Conservation (phyloP, 2,797 vertebrate genomes). For the Malurus splendens region DNA sequence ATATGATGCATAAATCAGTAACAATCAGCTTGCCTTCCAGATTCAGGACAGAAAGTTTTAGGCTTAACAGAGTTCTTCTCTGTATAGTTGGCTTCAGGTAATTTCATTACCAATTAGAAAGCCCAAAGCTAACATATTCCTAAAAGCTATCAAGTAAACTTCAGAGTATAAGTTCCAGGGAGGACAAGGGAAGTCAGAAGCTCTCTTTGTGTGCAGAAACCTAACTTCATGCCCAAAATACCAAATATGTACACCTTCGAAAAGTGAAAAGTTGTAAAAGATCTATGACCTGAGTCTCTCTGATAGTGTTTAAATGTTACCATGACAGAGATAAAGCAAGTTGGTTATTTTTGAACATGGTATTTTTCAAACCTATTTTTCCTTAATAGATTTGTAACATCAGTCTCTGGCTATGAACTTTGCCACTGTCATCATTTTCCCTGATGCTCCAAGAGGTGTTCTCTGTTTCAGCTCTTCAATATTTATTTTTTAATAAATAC, state of each 20-base stretch:
- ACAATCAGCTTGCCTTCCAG: background rate
- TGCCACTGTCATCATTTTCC: background rate
- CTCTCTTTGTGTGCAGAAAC: background rate
- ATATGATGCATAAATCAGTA: background rate
- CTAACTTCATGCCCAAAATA: background rate
- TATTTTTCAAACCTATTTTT: background rate
- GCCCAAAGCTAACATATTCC: background rate
- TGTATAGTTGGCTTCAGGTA: background rate
- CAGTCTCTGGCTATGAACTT: background rate
- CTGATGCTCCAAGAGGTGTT: background rate
- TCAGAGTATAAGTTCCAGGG: background rate
- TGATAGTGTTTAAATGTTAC: background rate
- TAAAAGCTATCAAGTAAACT: background rate
- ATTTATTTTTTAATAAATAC: background rate
- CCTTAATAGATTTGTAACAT: background rate
- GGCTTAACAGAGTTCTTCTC: background rate
- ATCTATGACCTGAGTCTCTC: background rate
- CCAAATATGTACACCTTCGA: background rate
- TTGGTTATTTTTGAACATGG: too few species aligned
- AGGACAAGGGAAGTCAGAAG: background rate
- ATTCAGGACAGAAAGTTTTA: background rate
- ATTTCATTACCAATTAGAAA: background rate
- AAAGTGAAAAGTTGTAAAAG: background rate
- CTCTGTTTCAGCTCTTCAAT: background rate
- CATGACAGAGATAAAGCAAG: background rate